Conservation (phyloP, 2,113 vertebrate genomes). For the Neomonachus schauinslandi region DNA sequence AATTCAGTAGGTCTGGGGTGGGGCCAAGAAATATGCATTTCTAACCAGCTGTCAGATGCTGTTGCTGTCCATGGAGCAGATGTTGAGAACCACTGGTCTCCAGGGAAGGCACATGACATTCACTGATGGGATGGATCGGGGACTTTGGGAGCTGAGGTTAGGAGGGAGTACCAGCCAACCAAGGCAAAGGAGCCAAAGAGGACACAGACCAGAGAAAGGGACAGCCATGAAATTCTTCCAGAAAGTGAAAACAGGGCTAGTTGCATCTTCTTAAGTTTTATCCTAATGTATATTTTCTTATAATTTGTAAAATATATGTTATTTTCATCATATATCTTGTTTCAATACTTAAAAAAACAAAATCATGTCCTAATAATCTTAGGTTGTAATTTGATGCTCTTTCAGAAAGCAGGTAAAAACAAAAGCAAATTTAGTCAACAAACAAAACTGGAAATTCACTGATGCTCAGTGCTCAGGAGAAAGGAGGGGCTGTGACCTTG, state of each 20-base stretch:
- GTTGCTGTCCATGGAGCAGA: neutral
- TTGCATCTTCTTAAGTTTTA: neutral
- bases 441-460: neutral
- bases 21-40: neutral
- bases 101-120: neutral
- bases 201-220: neutral
- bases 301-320: neutral
- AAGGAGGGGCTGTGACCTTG: neutral
- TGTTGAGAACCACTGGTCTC: neutral
- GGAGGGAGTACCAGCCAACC: neutral
- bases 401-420: slow-evolving; percentile 11
- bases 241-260: neutral
- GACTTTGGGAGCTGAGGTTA: neutral
- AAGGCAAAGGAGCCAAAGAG: neutral
- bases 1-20: neutral
- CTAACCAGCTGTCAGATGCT: neutral
- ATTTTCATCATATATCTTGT: neutral
- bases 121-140: neutral
- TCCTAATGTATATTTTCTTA: neutral
- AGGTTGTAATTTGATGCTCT: neutral
- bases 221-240: neutral
- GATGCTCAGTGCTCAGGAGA: neutral
- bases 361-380: neutral
- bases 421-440: neutral
- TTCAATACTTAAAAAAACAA: neutral